These are phyloP conservation scores for Zygaena filipendulae DNA, from an alignment of 2,888 invertebrate genomes.

Conservation along the genomic window DNA sequence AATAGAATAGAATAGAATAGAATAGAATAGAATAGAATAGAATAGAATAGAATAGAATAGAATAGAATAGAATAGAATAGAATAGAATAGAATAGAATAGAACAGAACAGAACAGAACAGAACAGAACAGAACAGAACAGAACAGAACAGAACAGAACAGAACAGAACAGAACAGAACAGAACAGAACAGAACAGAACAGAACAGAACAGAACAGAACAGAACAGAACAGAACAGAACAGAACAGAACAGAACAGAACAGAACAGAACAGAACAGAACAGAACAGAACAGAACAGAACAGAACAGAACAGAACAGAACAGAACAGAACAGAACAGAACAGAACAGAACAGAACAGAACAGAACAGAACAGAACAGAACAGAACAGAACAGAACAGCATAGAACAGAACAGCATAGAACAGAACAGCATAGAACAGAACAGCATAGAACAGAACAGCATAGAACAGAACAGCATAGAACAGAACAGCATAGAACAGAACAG, in stretches of 20 bases:
- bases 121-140: slow-evolving; percentile 13
- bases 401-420: slow-evolving; percentile 15
- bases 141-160: slow-evolving; percentile 13
- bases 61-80: slow-evolving; percentile 12
- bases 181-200: slow-evolving; percentile 14
- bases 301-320: slow-evolving; percentile 12
- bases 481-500: slow-evolving; percentile 13
- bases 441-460: slow-evolving; percentile 13
- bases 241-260: slow-evolving; percentile 17
- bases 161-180: slow-evolving; percentile 16
- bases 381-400: slow-evolving; percentile 15
- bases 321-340: slow-evolving; percentile 13
- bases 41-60: slow-evolving; percentile 13
- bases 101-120: slow-evolving; percentile 12
- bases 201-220: slow-evolving; percentile 15
- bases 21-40: slow-evolving; percentile 13
- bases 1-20: slow-evolving; percentile 12
- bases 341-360: slow-evolving; percentile 12
- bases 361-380: slow-evolving; percentile 12
- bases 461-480: slow-evolving; percentile 13
- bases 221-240: slow-evolving; percentile 17
- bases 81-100: slow-evolving; percentile 12
- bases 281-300: slow-evolving; percentile 15
- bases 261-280: slow-evolving; percentile 14
- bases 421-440: slow-evolving; percentile 12